These are phyloP conservation scores for Alfaro cultratus DNA, from an alignment of 2,797 vertebrate genomes.

Conservation along the genomic window DNA sequence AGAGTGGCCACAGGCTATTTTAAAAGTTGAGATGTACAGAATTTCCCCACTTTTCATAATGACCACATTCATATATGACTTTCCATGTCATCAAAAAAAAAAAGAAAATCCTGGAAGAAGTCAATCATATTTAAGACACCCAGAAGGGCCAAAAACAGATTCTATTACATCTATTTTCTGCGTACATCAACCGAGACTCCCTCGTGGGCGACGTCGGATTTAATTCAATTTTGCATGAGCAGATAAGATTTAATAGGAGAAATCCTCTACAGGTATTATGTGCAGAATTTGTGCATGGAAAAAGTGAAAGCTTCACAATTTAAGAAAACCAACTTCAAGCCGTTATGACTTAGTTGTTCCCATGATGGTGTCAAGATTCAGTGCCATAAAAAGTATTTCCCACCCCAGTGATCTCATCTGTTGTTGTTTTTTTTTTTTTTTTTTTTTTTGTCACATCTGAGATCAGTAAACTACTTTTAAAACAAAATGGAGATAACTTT, in stretches of 20 bases:
- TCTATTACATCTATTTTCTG: conserved; percentile 5
- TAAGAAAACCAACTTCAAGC: neutral
- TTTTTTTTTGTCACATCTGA: neutral
- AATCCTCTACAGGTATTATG: neutral
- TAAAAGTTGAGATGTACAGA: conserved; percentile 28
- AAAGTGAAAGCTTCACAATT: neutral
- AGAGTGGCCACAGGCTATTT: conserved; percentile 38
- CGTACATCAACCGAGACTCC: neutral
- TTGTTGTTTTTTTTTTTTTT: too few relatives aligned
- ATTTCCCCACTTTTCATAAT: neutral
- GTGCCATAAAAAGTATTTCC: neutral
- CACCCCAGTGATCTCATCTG: neutral
- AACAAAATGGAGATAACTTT: neutral
- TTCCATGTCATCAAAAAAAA: neutral
- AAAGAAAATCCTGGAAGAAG: neutral
- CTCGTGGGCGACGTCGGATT: neutral
- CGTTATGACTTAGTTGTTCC: neutral
- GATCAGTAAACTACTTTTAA: neutral
- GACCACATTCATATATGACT: neutral
- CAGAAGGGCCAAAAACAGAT: neutral
- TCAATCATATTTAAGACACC: conserved; percentile 2
- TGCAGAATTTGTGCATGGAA: neutral
- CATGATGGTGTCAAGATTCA: neutral
- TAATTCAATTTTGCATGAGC: conserved; percentile 7
- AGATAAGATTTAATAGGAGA: neutral